Evolutionary conservation across 2,797 vertebrate genomes (phyloP), one percentile per base, ranked within the genome.

Genomic region (Varecia variegata): DNA sequence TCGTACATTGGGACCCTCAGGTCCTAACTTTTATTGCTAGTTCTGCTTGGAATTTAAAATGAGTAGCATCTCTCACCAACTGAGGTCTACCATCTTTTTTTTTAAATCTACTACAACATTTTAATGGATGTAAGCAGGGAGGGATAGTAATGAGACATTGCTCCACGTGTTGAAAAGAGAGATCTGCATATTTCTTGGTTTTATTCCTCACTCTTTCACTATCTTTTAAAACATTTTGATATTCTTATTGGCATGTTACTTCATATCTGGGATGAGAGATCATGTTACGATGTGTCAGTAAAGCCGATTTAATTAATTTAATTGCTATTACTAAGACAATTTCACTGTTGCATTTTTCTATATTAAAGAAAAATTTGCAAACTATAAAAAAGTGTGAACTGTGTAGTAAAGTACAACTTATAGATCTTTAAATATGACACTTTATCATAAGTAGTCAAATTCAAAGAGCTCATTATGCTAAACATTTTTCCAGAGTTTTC

Each of bases 41-140:
- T 82, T 95, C 60, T 77, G 30, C 21, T 86, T 73, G 45, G 20
- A 71, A 27, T 92, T 97, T 94, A 90, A 90, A 93, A 80, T 81
- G 18, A 45, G 8, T 58, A 62, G 38, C 43, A 58, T 52, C 50
- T 54, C 58, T 80, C 32, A 84, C 50, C 50, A 82, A 45, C 8
- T 35, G 50, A 90, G 18, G 70, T 23, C 12, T 84, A 30, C 32
- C 4, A 65, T 21, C 62, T 83, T 86, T 91, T 85, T 89, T 65
- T 65, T 97, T 45, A 38, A 90, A 68, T 86, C 38, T 77, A 54
- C 12, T 71, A 12, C 8, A 87, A 60, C 76, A 60, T 84, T 92
- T 93, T 92, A 54, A 71, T 81, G n/a, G 21, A n/a, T 73, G 0
- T 56, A 92, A 54, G 13, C 23, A 85, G 38, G 91, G 20, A 90